phyloP scores from a whole-genome alignment of 2,113 vertebrate species.

The Steatornis caripensis region DNA sequence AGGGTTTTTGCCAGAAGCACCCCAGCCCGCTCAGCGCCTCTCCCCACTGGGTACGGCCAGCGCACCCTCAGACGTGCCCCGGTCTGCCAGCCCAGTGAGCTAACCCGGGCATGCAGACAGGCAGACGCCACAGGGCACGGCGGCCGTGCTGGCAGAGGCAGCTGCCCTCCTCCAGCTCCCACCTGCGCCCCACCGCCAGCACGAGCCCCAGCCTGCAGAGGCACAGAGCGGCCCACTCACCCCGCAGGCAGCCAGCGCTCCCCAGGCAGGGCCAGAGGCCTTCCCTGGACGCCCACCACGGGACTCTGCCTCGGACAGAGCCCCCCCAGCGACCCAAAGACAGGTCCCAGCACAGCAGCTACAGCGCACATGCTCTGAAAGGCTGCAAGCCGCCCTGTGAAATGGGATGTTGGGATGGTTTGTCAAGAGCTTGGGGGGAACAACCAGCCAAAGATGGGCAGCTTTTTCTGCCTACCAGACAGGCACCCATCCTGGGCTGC shows the following conservation, averaged over 20 bases:
- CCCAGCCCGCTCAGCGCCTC: neutral
- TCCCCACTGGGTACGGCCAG: neutral
- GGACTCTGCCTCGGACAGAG: fast-evolving
- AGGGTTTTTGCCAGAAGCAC: neutral
- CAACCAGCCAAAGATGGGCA: neutral
- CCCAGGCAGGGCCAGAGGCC: neutral
- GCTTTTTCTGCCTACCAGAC: neutral
- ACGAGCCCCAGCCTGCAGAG: neutral
- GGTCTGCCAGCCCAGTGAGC: neutral
- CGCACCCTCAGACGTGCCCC: neutral
- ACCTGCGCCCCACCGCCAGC: neutral
- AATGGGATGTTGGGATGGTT: fast-evolving
- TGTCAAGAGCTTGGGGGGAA: neutral
- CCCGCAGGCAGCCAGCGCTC: fast-evolving
- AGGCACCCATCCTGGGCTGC: neutral
- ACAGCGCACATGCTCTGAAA: fast-evolving
- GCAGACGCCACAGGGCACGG: slow-evolving; percentile 10
- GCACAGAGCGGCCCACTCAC: neutral
- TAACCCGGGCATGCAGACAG: neutral
- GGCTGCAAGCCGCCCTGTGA: fast-evolving
- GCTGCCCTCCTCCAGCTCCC: neutral
- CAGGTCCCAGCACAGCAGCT: fast-evolving
- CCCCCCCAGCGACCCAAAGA: neutral
- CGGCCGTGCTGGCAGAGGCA: neutral
- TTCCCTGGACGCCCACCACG: fast-evolving